Evolutionary conservation across 2,888 invertebrate species (phyloP).

Genomic region (Linnaemya vulpina): DNA sequence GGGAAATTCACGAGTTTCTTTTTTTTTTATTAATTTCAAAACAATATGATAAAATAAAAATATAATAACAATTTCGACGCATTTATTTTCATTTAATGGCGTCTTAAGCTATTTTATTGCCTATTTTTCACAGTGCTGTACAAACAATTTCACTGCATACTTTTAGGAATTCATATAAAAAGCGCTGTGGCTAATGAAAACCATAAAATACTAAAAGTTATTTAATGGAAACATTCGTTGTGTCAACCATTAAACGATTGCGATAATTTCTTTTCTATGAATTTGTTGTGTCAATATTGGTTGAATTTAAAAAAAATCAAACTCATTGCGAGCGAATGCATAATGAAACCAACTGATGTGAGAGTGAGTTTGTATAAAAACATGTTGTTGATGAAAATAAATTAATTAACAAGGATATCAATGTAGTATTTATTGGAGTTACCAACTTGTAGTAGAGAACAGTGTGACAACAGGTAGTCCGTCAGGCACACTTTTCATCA

Average conservation of each 20-base stretch:
- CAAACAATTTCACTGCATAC: background rate
- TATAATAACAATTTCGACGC: no score
- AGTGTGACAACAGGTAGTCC: no score
- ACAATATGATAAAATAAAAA: no score
- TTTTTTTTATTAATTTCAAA: no score
- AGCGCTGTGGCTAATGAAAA: background rate
- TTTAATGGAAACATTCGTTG: background rate
- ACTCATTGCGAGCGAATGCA: slow-evolving; percentile 2
- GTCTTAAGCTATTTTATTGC: background rate
- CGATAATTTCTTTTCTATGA: slow-evolving; percentile 4
- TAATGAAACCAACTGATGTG: slow-evolving; percentile 25
- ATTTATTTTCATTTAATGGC: background rate
- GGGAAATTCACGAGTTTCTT: no score
- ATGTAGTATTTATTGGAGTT: background rate
- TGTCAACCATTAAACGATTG: slow-evolving; percentile 16
- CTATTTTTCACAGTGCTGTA: background rate
- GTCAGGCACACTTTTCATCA: no score
- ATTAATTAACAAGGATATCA: background rate
- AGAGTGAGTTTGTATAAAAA: no score
- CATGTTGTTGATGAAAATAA: background rate
- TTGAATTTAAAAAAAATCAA: slow-evolving; percentile 9
- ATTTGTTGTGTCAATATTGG: slow-evolving; percentile 24
- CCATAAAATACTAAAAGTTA: slow-evolving; percentile 14
- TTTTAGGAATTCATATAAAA: slow-evolving; percentile 24
- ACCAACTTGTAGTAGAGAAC: no score